These are phyloP conservation scores for Agrotis clavis DNA, from an alignment of 2,888 invertebrate genomes.

Conservation along the genomic window DNA sequence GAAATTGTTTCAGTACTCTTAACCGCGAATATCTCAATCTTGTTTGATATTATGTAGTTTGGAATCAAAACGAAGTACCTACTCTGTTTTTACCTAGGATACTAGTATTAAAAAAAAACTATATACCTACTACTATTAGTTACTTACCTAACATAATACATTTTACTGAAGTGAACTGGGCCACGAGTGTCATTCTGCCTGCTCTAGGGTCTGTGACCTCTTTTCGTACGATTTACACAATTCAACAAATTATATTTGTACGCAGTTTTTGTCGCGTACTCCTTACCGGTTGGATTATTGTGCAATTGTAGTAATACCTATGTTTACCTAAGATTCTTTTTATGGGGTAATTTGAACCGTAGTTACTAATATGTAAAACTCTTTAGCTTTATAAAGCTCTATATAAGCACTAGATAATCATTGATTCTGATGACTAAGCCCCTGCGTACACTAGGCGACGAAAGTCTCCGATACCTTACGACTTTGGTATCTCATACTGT, in stretches of 20 bases:
- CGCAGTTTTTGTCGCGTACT: slow-evolving; percentile 65
- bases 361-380: background rate
- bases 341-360: background rate
- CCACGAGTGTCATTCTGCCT: slow-evolving; percentile 60
- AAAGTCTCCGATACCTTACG: too few species aligned
- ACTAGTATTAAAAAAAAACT: too few species aligned
- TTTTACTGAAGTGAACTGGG: slow-evolving; percentile 63
- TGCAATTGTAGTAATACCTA: slow-evolving; percentile 38
- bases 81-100: too few species aligned
- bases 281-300: slow-evolving; percentile 41
- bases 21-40: too few species aligned
- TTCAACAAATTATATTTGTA: slow-evolving; percentile 62
- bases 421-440: too few species aligned
- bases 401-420: too few species aligned
- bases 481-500: too few species aligned
- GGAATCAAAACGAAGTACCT: too few species aligned
- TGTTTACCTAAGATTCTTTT: slow-evolving; percentile 20
- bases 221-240: slow-evolving; percentile 66
- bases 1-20: too few species aligned
- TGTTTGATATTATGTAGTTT: too few species aligned
- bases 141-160: slow-evolving; percentile 53
- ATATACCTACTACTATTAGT: slow-evolving; percentile 1
- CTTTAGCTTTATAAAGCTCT: too few species aligned
- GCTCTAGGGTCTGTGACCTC: slow-evolving; percentile 68
- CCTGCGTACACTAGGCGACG: too few species aligned